These are phyloP conservation scores for Clarias laeviceps DNA, from an alignment of 2,797 vertebrate species.

Conservation along the genomic window DNA sequence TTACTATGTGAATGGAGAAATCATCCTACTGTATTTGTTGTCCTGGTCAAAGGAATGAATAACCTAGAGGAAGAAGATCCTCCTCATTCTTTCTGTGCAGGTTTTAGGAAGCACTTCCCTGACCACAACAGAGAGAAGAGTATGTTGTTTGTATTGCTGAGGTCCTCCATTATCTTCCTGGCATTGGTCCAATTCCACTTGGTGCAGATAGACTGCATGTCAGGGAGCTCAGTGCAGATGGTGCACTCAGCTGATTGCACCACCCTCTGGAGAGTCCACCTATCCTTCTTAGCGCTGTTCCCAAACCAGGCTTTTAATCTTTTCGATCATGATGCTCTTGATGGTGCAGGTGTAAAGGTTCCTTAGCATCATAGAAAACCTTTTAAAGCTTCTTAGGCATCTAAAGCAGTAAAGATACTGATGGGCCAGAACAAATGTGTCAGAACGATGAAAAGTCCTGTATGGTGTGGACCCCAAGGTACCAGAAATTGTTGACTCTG, in stretches of 20 bases:
- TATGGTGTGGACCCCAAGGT: not conserved
- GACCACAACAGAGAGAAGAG: not conserved
- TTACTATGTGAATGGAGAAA: not conserved
- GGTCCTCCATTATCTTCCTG: not conserved
- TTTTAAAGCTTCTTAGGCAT: not conserved
- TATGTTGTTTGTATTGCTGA: not conserved
- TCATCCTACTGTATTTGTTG: not conserved
- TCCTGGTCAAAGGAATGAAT: not conserved
- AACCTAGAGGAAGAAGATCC: not conserved
- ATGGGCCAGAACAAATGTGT: not conserved
- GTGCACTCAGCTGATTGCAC: not conserved
- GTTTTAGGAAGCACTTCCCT: not conserved
- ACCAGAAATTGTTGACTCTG: not conserved
- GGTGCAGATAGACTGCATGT: constrained; percentile 5
- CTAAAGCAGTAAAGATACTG: not conserved
- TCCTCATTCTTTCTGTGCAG: not conserved
- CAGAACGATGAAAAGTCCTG: not conserved
- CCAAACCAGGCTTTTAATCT: not conserved
- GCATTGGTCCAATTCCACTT: not conserved
- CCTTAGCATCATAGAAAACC: not conserved
- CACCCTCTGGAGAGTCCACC: not conserved
- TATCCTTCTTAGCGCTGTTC: not conserved
- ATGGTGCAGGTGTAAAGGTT: not conserved
- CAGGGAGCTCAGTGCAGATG: not conserved
- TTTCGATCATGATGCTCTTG: not conserved